Evolutionary conservation across 2,888 invertebrate species (phyloP), one percentile per base, ranked within the genome.

Genomic region (Lasioglossum villosulum): DNA sequence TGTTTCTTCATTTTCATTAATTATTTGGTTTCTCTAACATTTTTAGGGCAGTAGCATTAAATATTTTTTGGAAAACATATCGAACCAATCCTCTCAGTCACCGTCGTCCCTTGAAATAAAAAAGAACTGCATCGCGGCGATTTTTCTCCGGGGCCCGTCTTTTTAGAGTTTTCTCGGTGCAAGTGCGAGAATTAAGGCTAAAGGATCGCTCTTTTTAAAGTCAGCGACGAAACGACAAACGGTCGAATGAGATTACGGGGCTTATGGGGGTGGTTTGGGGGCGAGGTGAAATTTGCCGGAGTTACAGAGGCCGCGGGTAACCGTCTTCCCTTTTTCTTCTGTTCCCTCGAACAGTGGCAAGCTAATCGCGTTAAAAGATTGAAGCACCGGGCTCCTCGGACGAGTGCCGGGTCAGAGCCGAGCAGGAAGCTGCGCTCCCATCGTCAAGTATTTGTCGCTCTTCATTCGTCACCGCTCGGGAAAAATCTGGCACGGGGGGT

Each of bases 391-490:
- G n/a, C 52, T 45, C 63, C 66, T 16, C 14, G 16, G 45, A 34
- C 30, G 42, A 66, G n/a, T 34, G 42, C 45, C 14, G 76, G 63
- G 6, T 34, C 76, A 34, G 19, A 39, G 56, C 30, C 48, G 16
- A n/a, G 39, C 71, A n/a, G 30, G 56, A n/a, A 56, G 27, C 71
- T 27, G 45, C 78, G 66, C 75, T 68, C 42, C 72, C 14, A 30
- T 77, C 70, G 42, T 52, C n/a, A 34, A 63, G 81, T 68, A 37
- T 68, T 87, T 63, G 66, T 82, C 82, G 82, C 30, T 75, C 71
- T 81, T 77, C 87, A 87, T 87, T 87, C 81, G 77, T 87, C 86
- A 87, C 59, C 45, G 56, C 63, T 74, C 48, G 52, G 75, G 83
- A 77, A 86, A 83, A 83, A 86, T 80, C 66, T 76, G 68, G 78